These are phyloP conservation scores for Steinernema feltiae DNA, from an alignment of 1,140 invertebrate species.

Conservation along the genomic window DNA sequence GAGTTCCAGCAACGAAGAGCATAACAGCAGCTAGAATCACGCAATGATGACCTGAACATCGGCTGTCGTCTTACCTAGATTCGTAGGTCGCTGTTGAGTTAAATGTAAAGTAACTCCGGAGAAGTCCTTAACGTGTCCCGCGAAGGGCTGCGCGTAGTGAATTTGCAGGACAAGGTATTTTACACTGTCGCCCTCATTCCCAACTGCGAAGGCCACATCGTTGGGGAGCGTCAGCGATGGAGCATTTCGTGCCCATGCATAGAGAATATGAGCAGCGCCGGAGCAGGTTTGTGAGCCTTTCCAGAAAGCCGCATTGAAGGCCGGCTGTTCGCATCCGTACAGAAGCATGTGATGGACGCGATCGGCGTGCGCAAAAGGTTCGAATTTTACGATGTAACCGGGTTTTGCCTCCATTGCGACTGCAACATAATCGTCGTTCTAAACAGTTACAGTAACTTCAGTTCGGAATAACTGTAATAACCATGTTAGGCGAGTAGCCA, in stretches of 20 bases:
- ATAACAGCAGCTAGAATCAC: constrained; percentile 47
- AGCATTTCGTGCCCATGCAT: constrained; percentile 57
- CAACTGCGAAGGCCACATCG: constrained; percentile 50
- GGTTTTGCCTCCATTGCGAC: constrained; percentile 47
- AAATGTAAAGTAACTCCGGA: constrained; percentile 45
- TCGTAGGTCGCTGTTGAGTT: constrained; percentile 21
- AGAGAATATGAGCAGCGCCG: constrained; percentile 48
- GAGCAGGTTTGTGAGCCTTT: constrained; percentile 45
- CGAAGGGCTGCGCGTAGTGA: constrained; percentile 53
- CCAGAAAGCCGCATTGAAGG: constrained; percentile 39
- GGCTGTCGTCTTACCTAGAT: constrained; percentile 17
- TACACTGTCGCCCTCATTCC: constrained; percentile 46
- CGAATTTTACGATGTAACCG: constrained; percentile 55
- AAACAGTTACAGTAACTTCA: constrained; percentile 23
- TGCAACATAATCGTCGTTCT: constrained; percentile 53
- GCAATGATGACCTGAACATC: not conserved
- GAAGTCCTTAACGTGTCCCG: constrained; percentile 50
- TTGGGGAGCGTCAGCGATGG: constrained; percentile 48
- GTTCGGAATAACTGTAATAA: constrained; percentile 20
- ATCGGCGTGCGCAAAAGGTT: constrained; percentile 53
- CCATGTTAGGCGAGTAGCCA: constrained; percentile 44
- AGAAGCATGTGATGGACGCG: constrained; percentile 57
- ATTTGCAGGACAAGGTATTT: constrained; percentile 56
- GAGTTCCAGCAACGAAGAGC: constrained; percentile 50
- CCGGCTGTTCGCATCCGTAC: constrained; percentile 52